These are phyloP conservation scores for Diplodus puntazzo DNA, from an alignment of 2,797 vertebrate genomes.

Conservation along the genomic window DNA sequence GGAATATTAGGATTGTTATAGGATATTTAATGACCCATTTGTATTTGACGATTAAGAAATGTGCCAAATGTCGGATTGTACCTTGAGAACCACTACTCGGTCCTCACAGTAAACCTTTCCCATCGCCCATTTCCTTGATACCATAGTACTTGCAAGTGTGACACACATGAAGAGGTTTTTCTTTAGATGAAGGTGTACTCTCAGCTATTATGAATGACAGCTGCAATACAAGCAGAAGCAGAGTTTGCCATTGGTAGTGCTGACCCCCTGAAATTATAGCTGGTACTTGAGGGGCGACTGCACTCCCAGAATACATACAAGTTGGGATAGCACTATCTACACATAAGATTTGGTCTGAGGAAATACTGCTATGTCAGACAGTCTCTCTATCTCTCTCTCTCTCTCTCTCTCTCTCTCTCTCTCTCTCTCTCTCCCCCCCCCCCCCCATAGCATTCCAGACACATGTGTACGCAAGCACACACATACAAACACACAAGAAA, in stretches of 20 bases:
- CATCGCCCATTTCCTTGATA: background rate
- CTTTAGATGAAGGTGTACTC: background rate
- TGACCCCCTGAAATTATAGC: conserved; percentile 63
- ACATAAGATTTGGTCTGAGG: conserved; percentile 26
- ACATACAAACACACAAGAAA: conserved; percentile 26
- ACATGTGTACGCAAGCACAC: background rate
- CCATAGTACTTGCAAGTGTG: background rate
- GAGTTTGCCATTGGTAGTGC: conserved; percentile 20
- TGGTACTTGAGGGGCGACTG: conserved; percentile 33
- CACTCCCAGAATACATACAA: conserved; percentile 42
- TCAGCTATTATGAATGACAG: conserved; percentile 18
- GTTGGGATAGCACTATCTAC: conserved; percentile 30
- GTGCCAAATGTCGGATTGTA: no score
- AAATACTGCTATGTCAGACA: conserved; percentile 27
- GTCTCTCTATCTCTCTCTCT: conserved; percentile 3
- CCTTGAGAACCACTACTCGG: background rate
- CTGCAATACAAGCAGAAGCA: conserved; percentile 22
- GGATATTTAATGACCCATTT: background rate
- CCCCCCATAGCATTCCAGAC: background rate
- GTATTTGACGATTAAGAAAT: background rate
- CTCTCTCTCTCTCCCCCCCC: background rate
- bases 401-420: background rate
- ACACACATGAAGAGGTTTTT: background rate
- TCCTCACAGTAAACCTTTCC: background rate
- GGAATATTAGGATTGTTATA: no score